Evolutionary conservation across 2,113 vertebrate species (phyloP).

Genomic region (Albula goreensis): DNA sequence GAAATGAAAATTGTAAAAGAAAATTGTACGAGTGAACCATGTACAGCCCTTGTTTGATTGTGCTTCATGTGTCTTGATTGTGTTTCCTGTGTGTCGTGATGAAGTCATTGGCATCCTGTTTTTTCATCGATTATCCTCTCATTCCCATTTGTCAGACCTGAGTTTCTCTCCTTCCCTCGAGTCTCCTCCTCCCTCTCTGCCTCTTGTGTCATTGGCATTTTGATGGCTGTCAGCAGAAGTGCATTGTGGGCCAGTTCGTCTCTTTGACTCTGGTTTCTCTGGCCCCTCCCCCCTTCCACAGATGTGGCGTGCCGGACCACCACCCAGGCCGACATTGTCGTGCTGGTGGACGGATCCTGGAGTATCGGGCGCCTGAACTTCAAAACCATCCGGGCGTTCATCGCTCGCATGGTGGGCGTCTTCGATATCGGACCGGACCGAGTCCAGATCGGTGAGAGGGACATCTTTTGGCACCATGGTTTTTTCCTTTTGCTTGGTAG

Average conservation of each 20-base stretch:
- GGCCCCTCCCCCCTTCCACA: constrained; percentile 51
- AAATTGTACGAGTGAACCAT: background rate
- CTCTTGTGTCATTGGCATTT: too few species aligned
- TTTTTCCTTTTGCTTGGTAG: background rate
- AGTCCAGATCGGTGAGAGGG: constrained; percentile 88
- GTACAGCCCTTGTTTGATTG: background rate
- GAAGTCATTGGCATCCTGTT: background rate
- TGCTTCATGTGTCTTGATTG: too few species aligned
- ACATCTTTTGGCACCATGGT: background rate
- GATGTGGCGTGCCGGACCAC: constrained; percentile 85
- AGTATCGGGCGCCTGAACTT: constrained; percentile 96
- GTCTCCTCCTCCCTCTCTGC: background rate
- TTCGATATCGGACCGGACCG: constrained; percentile 92
- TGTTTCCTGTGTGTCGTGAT: background rate
- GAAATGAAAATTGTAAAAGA: background rate
- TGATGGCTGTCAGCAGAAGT: background rate
- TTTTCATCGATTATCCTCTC: background rate
- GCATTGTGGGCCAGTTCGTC: background rate
- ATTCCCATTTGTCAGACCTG: background rate
- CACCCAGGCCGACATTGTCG: constrained; percentile 91
- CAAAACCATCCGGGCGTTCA: constrained; percentile 89
- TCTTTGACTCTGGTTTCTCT: constrained; percentile 47
- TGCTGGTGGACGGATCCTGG: constrained; percentile 97
- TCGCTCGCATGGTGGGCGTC: constrained; percentile 87
- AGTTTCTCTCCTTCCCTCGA: background rate